Evolutionary conservation across 1,140 invertebrate species (phyloP), one percentile per base, ranked within the genome.

Genomic region (Atta texana): DNA sequence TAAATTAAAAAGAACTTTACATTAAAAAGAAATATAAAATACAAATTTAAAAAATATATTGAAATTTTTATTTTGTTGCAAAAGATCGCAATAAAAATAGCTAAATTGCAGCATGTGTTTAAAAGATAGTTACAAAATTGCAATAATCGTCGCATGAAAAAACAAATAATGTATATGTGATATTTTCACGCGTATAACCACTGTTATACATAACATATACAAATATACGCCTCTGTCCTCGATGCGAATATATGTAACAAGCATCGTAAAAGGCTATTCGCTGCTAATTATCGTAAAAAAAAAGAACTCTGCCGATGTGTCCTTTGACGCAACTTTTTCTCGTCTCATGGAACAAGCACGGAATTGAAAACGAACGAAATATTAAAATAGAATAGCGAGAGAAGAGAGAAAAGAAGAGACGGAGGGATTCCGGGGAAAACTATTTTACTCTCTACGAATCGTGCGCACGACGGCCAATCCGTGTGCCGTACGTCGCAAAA

Each of bases 301-400:
- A 84, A 84, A 84, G 74, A 82, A 44, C 18, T 81, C 57, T 28
- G 55, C 39, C 80, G 80, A 84, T 84, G 69, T 84, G 57, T 55
- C 80, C 80, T 84, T 84, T 84, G 80, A 84, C 57, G 80, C 39
- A 49, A 34, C 69, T 61, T 34, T 81, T 59, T 82, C 31, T 75
- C 57, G 31, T 59, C 53, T 61, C 91, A 86, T 68, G 69, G 77
- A 61, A 87, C 64, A 69, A 82, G 85, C 85, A 66, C 81, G 85
- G 64, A 71, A 84, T 82, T 80, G 76, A 64, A 87, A 81, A 81
- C 85, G 80, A 81, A 84, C 69, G 55, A 84, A 84, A 84, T 74
- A 87, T 75, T 85, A 80, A 86, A 80, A 75, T 76, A 87, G 86
- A 86, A 87, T 64, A 76, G 82, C 53, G 24, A 34, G 69, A 24